These are phyloP conservation scores for Agraylea sexmaculata DNA, from an alignment of 1,140 invertebrate genomes.

Conservation along the genomic window DNA sequence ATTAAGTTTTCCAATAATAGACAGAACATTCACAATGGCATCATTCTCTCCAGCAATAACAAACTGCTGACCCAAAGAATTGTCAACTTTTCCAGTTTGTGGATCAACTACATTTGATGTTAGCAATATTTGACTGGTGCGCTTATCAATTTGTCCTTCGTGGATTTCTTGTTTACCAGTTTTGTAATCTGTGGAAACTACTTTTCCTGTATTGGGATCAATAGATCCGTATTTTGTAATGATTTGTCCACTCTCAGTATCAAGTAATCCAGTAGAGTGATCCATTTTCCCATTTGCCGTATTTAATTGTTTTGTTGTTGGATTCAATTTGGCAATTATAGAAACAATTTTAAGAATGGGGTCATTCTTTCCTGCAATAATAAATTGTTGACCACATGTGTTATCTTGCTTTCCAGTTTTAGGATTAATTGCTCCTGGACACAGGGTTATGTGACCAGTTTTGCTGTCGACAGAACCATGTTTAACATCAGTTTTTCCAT, in stretches of 20 bases:
- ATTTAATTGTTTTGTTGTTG: conserved; percentile 43
- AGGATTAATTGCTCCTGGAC: conserved; percentile 40
- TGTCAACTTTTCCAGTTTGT: conserved; percentile 39
- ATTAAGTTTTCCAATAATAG: conserved; percentile 43
- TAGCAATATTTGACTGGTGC: conserved; percentile 44
- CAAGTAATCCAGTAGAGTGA: conserved; percentile 41
- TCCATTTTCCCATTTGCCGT: conserved; percentile 43
- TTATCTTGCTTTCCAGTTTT: conserved; percentile 39
- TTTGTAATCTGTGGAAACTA: conserved; percentile 41
- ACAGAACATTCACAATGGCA: conserved; percentile 42
- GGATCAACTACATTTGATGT: conserved; percentile 42
- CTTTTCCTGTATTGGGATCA: conserved; percentile 42
- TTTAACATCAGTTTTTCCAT: conserved; percentile 39
- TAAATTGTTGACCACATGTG: conserved; percentile 39
- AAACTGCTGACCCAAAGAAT: conserved; percentile 39
- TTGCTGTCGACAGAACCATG: conserved; percentile 41
- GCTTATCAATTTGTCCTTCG: conserved; percentile 40
- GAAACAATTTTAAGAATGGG: conserved; percentile 43
- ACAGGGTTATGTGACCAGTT: conserved; percentile 43
- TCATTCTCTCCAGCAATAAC: conserved; percentile 42
- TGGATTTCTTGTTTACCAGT: conserved; percentile 41
- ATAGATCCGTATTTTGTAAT: conserved; percentile 47
- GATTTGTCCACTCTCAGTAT: conserved; percentile 43
- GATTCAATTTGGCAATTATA: conserved; percentile 44
- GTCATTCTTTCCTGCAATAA: conserved; percentile 40